Evolutionary conservation across 1,140 invertebrate species (phyloP).

Genomic region (Bombus picipes): DNA sequence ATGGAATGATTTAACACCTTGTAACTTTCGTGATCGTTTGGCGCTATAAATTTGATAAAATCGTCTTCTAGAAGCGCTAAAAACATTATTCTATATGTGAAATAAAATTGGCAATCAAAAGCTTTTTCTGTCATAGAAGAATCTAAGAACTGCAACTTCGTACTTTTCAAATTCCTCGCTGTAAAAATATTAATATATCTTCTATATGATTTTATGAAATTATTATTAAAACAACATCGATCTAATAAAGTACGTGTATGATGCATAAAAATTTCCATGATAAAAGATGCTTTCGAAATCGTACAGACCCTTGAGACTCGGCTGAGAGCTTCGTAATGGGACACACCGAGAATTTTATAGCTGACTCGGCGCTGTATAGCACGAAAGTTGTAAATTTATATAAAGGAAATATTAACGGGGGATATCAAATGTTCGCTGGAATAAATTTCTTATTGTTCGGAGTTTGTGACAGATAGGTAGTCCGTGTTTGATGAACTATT

Average conservation of each 20-base stretch:
- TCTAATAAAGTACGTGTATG: neutral
- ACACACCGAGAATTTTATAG: constrained; percentile 5
- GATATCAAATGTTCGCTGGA: neutral
- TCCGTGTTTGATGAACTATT: neutral
- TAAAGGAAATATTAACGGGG: neutral
- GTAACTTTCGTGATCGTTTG: neutral
- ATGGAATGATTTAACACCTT: neutral
- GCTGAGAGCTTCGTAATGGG: neutral
- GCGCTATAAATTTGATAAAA: neutral
- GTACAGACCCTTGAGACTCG: neutral
- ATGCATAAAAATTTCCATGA: neutral
- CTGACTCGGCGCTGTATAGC: neutral
- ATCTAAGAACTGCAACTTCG: neutral
- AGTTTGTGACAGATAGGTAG: neutral
- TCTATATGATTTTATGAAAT: neutral
- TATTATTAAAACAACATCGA: neutral
- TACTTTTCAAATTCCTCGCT: neutral
- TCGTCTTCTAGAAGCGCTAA: neutral
- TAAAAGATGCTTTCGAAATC: neutral
- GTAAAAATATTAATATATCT: neutral
- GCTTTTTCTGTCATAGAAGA: too few species aligned
- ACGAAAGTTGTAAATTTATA: neutral
- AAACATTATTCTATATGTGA: neutral
- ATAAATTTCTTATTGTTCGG: neutral
- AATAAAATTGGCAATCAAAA: neutral